These are phyloP conservation scores for Cataglyphis livida DNA, from an alignment of 2,888 invertebrate genomes.

Conservation along the genomic window DNA sequence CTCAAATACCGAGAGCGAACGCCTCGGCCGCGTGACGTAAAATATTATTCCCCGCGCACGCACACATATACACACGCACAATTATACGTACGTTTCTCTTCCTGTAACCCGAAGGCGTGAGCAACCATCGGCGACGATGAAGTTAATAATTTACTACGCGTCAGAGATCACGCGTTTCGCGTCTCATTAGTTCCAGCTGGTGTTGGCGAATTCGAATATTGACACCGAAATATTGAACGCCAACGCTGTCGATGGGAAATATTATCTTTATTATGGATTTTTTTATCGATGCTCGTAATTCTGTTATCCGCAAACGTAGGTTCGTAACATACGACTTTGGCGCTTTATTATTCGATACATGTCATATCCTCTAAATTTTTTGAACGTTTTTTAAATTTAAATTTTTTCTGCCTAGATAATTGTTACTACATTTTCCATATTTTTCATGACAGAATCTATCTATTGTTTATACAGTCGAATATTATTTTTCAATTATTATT, in stretches of 20 bases:
- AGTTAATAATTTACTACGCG: conserved; percentile 45
- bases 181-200: conserved; percentile 25
- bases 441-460: conserved; percentile 12
- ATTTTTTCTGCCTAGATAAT: conserved; percentile 4
- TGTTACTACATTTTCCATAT: conserved; percentile 27
- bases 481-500: conserved; percentile 18
- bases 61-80: neutral
- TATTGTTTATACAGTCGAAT: neutral
- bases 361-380: conserved; percentile 20
- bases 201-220: conserved; percentile 33
- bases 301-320: conserved; percentile 28
- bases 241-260: neutral
- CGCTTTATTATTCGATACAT: conserved; percentile 19
- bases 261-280: conserved; percentile 26
- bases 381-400: neutral
- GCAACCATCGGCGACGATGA: conserved; percentile 13
- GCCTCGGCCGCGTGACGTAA: conserved; percentile 32
- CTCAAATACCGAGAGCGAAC: conserved; percentile 1
- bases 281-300: conserved; percentile 37
- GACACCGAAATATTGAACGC: neutral
- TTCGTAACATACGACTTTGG: conserved; percentile 20
- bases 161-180: conserved; percentile 21
- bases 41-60: conserved; percentile 32
- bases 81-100: conserved; percentile 46
- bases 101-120: conserved; percentile 38